phyloP scores from a whole-genome alignment of 2,113 vertebrate genomes.

The Hiodon alosoides region DNA sequence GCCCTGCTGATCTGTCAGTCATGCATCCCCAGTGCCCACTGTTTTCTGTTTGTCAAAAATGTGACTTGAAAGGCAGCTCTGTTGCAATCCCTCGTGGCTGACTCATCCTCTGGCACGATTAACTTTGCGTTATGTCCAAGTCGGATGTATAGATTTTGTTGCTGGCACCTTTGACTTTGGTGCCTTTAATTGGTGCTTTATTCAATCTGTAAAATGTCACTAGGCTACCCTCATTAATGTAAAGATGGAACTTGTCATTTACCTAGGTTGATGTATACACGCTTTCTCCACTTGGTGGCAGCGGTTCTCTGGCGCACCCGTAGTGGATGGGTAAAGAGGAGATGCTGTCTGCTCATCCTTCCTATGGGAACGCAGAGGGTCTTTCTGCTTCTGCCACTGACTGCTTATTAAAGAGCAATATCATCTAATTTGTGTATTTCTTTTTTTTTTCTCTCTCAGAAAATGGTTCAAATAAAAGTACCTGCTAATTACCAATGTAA shows the following conservation, averaged over 20 bases:
- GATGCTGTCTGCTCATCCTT: conserved; percentile 29
- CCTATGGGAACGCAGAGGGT: conserved; percentile 24
- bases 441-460: neutral
- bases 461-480: conserved; percentile 9
- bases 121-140: too few species aligned
- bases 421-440: neutral
- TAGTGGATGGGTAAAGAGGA: conserved; percentile 26
- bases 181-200: too few species aligned
- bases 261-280: too few species aligned
- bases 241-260: neutral
- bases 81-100: neutral
- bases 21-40: neutral
- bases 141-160: too few species aligned
- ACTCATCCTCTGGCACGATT: neutral
- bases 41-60: neutral
- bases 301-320: conserved; percentile 1
- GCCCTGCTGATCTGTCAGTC: neutral
- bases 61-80: neutral
- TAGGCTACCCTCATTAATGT: neutral
- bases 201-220: neutral
- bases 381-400: conserved; percentile 33
- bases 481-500: neutral
- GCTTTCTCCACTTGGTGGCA: conserved; percentile 29
- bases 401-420: conserved; percentile 30
- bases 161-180: too few species aligned